Evolutionary conservation across 2,888 invertebrate species (phyloP).

Genomic region (Limnephilus lunatus): DNA sequence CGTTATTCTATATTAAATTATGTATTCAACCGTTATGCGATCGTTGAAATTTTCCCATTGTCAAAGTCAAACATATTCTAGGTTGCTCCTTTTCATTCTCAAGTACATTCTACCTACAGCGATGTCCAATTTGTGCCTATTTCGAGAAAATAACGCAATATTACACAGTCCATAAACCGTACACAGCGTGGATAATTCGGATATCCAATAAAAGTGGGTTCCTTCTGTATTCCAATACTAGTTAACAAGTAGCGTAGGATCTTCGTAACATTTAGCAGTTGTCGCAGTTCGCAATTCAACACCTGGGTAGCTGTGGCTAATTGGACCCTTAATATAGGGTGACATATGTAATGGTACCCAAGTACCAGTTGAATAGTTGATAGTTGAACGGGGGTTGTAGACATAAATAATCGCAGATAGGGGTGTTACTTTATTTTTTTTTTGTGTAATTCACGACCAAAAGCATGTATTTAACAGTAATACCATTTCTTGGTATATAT

Average conservation of each 20-base stretch:
- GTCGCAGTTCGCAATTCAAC: neutral
- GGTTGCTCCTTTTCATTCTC: neutral
- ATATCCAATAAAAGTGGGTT: conserved; percentile 31
- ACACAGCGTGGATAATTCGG: conserved; percentile 3
- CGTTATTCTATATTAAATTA: too few relatives aligned
- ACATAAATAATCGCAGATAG: neutral
- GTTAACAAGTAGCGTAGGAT: conserved; percentile 7
- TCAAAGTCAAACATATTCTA: neutral
- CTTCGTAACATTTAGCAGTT: neutral
- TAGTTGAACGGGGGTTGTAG: neutral
- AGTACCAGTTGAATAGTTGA: conserved; percentile 24
- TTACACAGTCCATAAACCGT: conserved; percentile 9
- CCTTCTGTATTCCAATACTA: neutral
- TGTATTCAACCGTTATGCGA: neutral
- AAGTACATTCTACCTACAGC: neutral
- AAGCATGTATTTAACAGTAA: too few relatives aligned
- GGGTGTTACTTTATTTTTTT: neutral
- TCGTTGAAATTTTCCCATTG: neutral
- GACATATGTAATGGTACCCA: conserved; percentile 4
- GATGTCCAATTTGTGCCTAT: neutral
- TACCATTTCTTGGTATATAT: too few relatives aligned
- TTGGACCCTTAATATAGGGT: conserved; percentile 34
- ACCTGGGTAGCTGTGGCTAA: conserved; percentile 41
- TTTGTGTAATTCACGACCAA: too few relatives aligned
- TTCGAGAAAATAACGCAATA: neutral